Base-by-base conservation (phyloP, 2,113 vertebrate genomes). In the Typhlomys cinereus region DNA sequence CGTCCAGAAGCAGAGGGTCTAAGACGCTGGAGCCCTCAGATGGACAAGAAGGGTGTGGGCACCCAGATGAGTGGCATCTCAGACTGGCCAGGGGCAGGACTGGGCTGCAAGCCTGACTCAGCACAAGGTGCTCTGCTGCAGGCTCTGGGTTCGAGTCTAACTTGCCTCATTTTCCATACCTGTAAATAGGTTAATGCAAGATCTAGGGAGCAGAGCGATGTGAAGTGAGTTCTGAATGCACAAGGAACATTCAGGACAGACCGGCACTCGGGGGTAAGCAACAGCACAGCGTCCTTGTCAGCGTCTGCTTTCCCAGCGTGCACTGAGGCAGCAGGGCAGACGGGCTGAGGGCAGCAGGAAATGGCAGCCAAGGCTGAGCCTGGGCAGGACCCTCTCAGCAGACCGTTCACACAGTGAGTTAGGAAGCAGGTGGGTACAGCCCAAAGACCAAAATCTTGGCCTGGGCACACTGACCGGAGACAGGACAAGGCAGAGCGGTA, bases 231-330 rank as follows among this genome's bases (percentile, higher is more conserved):
- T 25, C 4, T 10, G 11, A 44, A 41, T 1, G 4, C 14, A 0
- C 0, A 5, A 54, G 23, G 34, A 66, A 15, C 8, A 21, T 23
- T 29, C 0, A 1, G 39, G 9, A n/a, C n/a, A n/a, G n/a, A 23
- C 74, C 8, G 59, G n/a, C 12, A 3, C 48, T 2, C 7, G 2
- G 27, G 12, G 0, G 0, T 2, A 0, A 12, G 21, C n/a, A 1
- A 61, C 5, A 44, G 25, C 66, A 11, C 48, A 2, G 27, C 0
- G 0, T 1, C 7, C 1, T 7, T 4, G 12, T 46, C 1, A 41
- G 69, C 29, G 13, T 1, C 76, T 23, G 31, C 48, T 21, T 2
- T 2, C 23, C 17, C 10, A 3, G 23, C 44, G 2, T 5, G 44
- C 36, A 10, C 73, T n/a, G 57, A 64, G 57, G 29, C 46, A 20